Evolutionary conservation across 2,888 invertebrate genomes (phyloP), one percentile per base, ranked within the genome.

Genomic region (Euproctis similis): DNA sequence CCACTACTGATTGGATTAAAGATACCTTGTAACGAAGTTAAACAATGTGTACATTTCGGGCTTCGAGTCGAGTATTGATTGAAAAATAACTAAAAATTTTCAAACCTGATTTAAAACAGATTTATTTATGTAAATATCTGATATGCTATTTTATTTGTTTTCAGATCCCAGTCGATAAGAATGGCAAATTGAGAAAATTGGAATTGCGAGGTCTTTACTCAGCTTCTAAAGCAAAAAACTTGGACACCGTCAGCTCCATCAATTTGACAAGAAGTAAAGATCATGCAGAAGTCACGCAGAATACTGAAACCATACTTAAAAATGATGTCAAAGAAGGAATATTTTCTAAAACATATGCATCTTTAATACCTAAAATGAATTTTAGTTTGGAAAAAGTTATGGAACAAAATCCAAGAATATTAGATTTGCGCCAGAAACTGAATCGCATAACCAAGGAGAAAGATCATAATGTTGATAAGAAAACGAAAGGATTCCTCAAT

Each of bases 91-190:
- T 8, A 9, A 8, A 5, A n/a, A 2, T 12, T 3, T 31, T 28
- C 31, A 42, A 39, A 14, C 30, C 17, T 34, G 18, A 26, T 34
- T 28, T 42, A 32, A 45, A 27, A 2, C 23, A 11, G 34, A 36
- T 46, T 45, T 38, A 28, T 56, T 53, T 49, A n/a, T n/a, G n/a
- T n/a, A n/a, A n/a, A n/a, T n/a, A n/a, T n/a, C n/a, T n/a, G n/a
- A n/a, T n/a, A n/a, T n/a, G n/a, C n/a, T n/a, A n/a, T 14, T 14
- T 14, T 6, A 4, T 14, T 14, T 4, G 9, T 39, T 81, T 80
- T 40, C 80, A 82, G 82, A 81, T 82, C 34, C 82, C 82, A 29
- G 66, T 80, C 49, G 82, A 81, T 49, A 72, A 71, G 62, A 75
- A 77, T 74, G 76, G 68, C 48, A 78, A 78, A 57, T 52, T 76